Conservation (phyloP, 2,113 vertebrate species). For the cattle (Bos taurus) region DNA sequence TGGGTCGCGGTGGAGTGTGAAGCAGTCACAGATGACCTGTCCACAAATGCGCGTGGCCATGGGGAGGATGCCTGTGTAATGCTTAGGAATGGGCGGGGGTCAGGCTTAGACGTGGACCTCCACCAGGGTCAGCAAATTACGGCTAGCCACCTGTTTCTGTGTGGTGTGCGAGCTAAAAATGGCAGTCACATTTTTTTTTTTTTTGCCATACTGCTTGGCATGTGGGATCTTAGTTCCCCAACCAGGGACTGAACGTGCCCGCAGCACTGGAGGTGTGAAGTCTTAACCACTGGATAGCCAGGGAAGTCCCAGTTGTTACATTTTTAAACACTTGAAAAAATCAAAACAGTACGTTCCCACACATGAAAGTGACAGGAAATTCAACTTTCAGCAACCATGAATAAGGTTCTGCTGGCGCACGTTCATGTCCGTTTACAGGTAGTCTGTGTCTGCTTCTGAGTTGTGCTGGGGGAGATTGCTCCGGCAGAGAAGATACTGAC, state of each 20-base stretch:
- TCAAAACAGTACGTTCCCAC: background rate
- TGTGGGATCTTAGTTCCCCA: background rate
- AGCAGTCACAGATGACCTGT: background rate
- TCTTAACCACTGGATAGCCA: background rate
- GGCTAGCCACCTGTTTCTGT: background rate
- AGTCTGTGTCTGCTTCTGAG: background rate
- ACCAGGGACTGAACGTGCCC: background rate
- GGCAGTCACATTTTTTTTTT: background rate
- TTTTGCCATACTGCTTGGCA: background rate
- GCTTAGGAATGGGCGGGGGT: accelerated
- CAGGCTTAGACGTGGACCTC: background rate
- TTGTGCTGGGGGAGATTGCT: background rate
- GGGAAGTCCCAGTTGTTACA: background rate
- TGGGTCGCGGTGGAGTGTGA: background rate
- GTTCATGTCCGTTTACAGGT: background rate
- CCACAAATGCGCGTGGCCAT: accelerated
- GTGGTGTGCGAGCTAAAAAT: background rate
- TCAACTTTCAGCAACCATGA: background rate
- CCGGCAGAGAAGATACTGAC: background rate
- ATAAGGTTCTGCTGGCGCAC: accelerated
- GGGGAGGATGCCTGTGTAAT: background rate
- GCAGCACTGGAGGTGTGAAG: background rate
- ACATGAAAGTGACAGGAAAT: background rate
- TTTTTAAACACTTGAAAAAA: background rate
- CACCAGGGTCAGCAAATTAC: accelerated